Conservation (phyloP, 2,888 invertebrate species). For the Eristalis tenax region DNA sequence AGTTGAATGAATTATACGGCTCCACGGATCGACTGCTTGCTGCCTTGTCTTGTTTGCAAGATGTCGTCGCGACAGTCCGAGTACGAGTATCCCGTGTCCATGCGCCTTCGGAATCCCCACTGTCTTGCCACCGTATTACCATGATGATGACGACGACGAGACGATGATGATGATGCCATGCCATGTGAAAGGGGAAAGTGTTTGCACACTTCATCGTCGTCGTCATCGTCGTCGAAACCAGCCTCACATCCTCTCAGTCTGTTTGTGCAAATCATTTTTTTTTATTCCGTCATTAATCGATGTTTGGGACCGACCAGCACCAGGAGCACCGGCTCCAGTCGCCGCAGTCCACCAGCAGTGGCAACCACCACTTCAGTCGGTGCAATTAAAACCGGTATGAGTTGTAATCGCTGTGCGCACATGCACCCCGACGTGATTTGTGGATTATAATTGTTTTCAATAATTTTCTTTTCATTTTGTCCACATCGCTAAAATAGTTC, state of each 20-base stretch:
- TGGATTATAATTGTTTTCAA: constrained; percentile 57
- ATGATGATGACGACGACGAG: constrained; percentile 33
- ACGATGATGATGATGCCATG: constrained; percentile 51
- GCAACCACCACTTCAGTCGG: constrained; percentile 45
- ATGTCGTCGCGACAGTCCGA: constrained; percentile 59
- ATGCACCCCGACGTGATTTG: constrained; percentile 58
- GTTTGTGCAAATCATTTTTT: constrained; percentile 40
- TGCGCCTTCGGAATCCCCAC: constrained; percentile 33
- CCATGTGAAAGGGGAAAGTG: constrained; percentile 72
- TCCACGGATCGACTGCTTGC: constrained; percentile 4
- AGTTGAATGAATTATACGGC: constrained; percentile 65
- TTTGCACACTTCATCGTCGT: constrained; percentile 47
- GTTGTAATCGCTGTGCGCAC: constrained; percentile 68
- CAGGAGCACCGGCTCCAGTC: constrained; percentile 26
- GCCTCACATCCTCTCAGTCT: constrained; percentile 26
- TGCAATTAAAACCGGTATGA: constrained; percentile 67
- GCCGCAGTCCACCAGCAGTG: constrained; percentile 5
- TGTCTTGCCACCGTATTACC: constrained; percentile 33
- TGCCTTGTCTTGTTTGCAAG: constrained; percentile 40
- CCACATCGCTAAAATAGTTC: constrained; percentile 37
- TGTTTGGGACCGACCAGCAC: constrained; percentile 27
- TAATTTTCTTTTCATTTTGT: constrained; percentile 10
- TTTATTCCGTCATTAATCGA: constrained; percentile 67
- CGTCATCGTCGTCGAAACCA: constrained; percentile 26
- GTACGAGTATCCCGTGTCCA: constrained; percentile 20